Percentiles rank a stretch among this genome's conserved stretches.
Conservation (phyloP, 2,888 invertebrate species). For the Papilio protenor region DNA sequence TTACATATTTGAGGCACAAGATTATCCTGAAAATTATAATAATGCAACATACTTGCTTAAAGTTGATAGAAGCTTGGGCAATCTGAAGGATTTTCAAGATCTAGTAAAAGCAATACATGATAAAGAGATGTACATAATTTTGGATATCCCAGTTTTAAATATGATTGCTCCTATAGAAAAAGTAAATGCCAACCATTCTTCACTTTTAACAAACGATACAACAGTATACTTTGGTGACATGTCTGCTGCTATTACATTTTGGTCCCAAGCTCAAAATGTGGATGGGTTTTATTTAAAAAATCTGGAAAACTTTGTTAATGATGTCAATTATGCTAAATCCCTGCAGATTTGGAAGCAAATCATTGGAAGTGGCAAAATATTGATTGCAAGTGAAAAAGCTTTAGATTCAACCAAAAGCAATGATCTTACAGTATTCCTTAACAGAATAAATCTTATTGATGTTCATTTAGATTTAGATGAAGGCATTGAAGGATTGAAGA, state of each 20-base stretch:
- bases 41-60: slow-evolving; percentile 86
- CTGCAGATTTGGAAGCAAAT: slow-evolving; percentile 88
- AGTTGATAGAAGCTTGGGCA: slow-evolving; percentile 89
- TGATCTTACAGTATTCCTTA: slow-evolving; percentile 85
- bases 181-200: slow-evolving; percentile 58
- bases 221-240: slow-evolving; percentile 65
- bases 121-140: slow-evolving; percentile 89
- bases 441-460: slow-evolving; percentile 89
- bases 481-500: slow-evolving; percentile 84
- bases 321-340: slow-evolving; percentile 83
- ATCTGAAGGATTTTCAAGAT: slow-evolving; percentile 86
- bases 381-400: slow-evolving; percentile 87
- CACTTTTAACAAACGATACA: slow-evolving; percentile 78
- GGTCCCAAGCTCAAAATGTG: slow-evolving; percentile 87
- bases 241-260: slow-evolving; percentile 69
- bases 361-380: slow-evolving; percentile 85
- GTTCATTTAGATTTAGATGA: slow-evolving; percentile 85
- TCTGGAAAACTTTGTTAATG: slow-evolving; percentile 86
- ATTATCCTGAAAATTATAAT: slow-evolving; percentile 91
- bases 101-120: slow-evolving; percentile 86
- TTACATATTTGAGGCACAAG: slow-evolving; percentile 89
- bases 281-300: slow-evolving; percentile 96
- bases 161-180: slow-evolving; percentile 58
- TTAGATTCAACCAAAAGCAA: slow-evolving; percentile 75
- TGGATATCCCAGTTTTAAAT: slow-evolving; percentile 89